Percentiles rank a stretch among this genome's conserved stretches.
Evolutionary conservation across 2,888 invertebrate genomes (phyloP).

Genomic region (Ophioninae sp.): DNA sequence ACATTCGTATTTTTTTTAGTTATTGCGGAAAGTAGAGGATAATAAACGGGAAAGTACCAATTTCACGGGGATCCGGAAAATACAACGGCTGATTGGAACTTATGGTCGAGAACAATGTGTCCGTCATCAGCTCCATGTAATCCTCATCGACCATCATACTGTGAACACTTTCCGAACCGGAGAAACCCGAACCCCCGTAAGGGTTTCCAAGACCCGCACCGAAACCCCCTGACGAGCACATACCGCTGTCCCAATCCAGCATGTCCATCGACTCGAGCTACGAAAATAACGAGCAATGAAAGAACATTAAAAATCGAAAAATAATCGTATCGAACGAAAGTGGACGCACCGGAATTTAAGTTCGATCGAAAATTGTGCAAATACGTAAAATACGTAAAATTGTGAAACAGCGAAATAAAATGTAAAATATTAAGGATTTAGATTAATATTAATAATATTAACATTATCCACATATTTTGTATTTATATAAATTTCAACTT

Average conservation of each 20-base stretch:
- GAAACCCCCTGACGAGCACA: slow-evolving; percentile 72
- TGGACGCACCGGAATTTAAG: no score
- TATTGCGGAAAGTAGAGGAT: background rate
- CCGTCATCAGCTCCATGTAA: slow-evolving; percentile 93
- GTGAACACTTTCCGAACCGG: slow-evolving; percentile 83
- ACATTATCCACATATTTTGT: no score
- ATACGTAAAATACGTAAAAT: no score
- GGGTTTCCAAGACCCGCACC: slow-evolving; percentile 71
- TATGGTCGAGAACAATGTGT: slow-evolving; percentile 94
- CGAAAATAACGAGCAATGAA: background rate
- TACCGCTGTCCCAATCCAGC: slow-evolving; percentile 84
- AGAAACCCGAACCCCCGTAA: slow-evolving; percentile 72
- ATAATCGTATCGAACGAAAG: background rate
- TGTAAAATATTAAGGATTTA: no score
- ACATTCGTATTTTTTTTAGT: no score
- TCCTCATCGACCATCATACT: slow-evolving; percentile 92
- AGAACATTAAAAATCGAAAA: background rate
- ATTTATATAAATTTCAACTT: no score
- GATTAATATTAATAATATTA: no score
- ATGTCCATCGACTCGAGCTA: slow-evolving; percentile 89
- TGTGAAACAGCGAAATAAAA: no score
- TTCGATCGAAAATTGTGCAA: no score
- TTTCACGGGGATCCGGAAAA: slow-evolving; percentile 98
- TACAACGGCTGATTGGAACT: slow-evolving; percentile 93
- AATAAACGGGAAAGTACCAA: slow-evolving; percentile 85